These are phyloP conservation scores for Peromyscus nudipes DNA, from an alignment of 2,797 vertebrate species.

Conservation along the genomic window DNA sequence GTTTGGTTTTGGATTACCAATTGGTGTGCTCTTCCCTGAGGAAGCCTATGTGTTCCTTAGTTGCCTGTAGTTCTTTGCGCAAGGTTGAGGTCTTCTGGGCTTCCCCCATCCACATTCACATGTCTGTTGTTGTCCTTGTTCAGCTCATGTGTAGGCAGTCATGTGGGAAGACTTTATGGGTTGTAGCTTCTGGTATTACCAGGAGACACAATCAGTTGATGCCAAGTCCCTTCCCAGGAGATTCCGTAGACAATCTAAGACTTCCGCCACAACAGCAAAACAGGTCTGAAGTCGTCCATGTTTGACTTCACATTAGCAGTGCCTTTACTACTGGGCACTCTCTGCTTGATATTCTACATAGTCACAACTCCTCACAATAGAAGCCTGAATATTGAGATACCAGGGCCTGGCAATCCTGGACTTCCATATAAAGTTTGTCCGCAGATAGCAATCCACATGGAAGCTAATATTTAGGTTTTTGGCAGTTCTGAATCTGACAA, in stretches of 20 bases:
- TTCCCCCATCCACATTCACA: neutral
- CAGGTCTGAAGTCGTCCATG: neutral
- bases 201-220: neutral
- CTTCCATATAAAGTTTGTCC: neutral
- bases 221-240: neutral
- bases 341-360: too few relatives aligned
- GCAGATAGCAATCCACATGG: neutral
- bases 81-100: neutral
- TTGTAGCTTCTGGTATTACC: neutral
- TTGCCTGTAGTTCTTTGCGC: neutral
- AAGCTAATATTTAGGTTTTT: neutral
- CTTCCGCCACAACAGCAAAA: neutral
- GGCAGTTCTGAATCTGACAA: neutral
- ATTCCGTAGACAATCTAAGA: conserved; percentile 19
- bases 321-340: neutral
- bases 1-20: too few relatives aligned
- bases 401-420: neutral
- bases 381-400: neutral
- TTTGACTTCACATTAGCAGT: neutral
- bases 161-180: neutral
- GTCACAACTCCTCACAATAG: neutral
- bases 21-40: neutral
- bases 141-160: neutral
- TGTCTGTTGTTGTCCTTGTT: neutral
- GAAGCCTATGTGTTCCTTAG: neutral